Base-by-base conservation (phyloP, 2,113 vertebrate species). In the Caranx melampygus region DNA sequence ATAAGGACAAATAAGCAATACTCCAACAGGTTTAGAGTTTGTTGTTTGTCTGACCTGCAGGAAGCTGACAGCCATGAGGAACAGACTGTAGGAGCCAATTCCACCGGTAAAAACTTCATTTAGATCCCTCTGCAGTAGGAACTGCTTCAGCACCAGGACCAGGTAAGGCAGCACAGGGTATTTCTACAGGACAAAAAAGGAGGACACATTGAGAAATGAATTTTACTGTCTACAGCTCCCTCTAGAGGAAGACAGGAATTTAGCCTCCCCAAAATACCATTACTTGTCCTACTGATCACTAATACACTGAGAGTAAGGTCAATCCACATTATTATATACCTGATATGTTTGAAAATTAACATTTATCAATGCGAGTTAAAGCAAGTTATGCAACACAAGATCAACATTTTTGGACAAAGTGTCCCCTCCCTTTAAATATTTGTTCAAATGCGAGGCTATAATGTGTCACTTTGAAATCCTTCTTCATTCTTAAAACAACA, bases 1-100 rank as follows among this genome's bases (percentile, higher is more conserved):
- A 42, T 42, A 42, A 10, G 40, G 40, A 42, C 8, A 42, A 1
- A 42, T 54, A 54, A n/a, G 21, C n/a, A 3, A 11, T 21, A 8
- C 52, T 51, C 49, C 20, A 51, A 20, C 18, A 51, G 49, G 9
- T 20, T 52, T 52, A 10, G 33, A 55, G 11, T 45, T 5, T 0
- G 6, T 33, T 33, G 20, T 26, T 0, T 35, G 9, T 62, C 94
- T 91, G 77, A 99, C 98, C 97, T 99, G 98, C 86, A 99, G 95
- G 84, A 99, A 99, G 91, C 98, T 99, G 89, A 99, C 98, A 62
- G 97, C 98, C 98, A 99, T 99, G 88, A 99, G 96, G 93, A 99
- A 99, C 73, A 99, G 96, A 94, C 97, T 99, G 57, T 99, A 99
- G 86, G 98, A 99, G 74, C 98, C 98, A 1, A 99, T 99, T 87